phyloP scores from a whole-genome alignment of 2,113 vertebrate species.

The Ifrita kowaldi region DNA sequence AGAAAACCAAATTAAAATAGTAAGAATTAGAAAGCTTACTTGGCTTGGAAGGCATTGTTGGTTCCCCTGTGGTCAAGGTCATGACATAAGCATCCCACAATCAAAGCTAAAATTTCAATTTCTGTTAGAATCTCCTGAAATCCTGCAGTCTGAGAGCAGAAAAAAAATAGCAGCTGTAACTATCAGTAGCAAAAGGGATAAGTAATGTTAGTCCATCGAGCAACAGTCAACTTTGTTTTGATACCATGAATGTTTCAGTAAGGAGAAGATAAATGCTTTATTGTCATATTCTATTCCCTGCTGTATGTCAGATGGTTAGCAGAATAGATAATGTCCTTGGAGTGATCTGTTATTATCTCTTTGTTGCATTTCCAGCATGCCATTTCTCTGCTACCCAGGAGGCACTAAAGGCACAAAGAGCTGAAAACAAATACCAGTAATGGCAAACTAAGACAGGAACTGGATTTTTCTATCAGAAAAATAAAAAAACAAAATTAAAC shows the following conservation, averaged over 20 bases:
- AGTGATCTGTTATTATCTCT: conserved; percentile 60
- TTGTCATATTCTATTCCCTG: conserved; percentile 46
- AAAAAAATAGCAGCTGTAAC: conserved; percentile 62
- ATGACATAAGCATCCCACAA: conserved; percentile 97
- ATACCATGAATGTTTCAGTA: conserved; percentile 54
- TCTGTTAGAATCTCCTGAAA: conserved; percentile 96
- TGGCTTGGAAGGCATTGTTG: conserved; percentile 99
- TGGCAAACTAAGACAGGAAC: neutral
- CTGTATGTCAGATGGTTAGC: conserved; percentile 54
- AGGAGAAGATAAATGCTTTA: conserved; percentile 66
- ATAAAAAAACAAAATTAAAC: neutral
- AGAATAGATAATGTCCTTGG: conserved; percentile 44
- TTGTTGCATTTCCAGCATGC: conserved; percentile 11
- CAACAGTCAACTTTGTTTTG: conserved; percentile 55
- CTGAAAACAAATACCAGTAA: conserved; percentile 15
- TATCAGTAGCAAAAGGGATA: conserved; percentile 19
- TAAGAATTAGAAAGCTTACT: conserved; percentile 84
- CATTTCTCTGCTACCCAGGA: neutral
- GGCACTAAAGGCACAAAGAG: neutral
- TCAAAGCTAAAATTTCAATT: conserved; percentile 93
- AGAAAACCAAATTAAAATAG: conserved; percentile 74
- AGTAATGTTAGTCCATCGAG: conserved; percentile 40
- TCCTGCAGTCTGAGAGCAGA: conserved; percentile 83
- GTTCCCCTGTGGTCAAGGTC: conserved; percentile 99
- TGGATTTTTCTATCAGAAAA: neutral